phyloP scores from a whole-genome alignment of 2,888 invertebrate genomes.

The Sepioteuthis lessoniana region DNA sequence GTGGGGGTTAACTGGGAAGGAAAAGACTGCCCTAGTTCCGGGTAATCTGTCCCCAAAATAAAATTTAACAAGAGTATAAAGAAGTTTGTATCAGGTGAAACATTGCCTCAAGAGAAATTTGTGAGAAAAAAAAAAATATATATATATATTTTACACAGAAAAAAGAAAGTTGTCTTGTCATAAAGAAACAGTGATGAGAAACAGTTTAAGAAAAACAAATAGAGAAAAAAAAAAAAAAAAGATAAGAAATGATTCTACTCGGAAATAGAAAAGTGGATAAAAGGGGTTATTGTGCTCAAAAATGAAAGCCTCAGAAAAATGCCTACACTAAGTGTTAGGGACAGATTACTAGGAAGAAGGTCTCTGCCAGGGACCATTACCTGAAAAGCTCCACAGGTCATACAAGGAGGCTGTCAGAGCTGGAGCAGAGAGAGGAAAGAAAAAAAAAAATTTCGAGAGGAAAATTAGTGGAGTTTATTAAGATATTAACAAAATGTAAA shows the following conservation, averaged over 20 bases:
- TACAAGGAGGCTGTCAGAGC: constrained; percentile 46
- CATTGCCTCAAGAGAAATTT: neutral
- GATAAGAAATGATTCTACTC: neutral
- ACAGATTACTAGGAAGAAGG: neutral
- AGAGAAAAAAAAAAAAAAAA: neutral
- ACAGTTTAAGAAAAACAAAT: neutral
- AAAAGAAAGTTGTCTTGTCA: neutral
- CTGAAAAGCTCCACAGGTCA: constrained; percentile 45
- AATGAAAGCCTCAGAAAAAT: neutral
- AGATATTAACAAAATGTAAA: neutral
- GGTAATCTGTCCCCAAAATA: neutral
- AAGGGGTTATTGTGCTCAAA: too few relatives aligned
- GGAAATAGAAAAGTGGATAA: neutral
- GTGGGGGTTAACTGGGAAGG: neutral
- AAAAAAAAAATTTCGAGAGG: neutral
- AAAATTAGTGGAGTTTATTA: neutral
- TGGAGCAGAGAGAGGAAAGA: constrained; percentile 37
- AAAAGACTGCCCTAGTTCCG: constrained; percentile 10
- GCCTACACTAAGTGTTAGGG: neutral
- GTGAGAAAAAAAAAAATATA: neutral
- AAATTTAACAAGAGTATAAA: neutral
- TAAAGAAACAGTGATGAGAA: neutral
- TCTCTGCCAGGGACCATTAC: neutral
- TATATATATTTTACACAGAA: neutral
- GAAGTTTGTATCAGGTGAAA: neutral